Evolutionary conservation across 2,888 invertebrate species (phyloP).

Genomic region (Pardosa pseudoannulata): DNA sequence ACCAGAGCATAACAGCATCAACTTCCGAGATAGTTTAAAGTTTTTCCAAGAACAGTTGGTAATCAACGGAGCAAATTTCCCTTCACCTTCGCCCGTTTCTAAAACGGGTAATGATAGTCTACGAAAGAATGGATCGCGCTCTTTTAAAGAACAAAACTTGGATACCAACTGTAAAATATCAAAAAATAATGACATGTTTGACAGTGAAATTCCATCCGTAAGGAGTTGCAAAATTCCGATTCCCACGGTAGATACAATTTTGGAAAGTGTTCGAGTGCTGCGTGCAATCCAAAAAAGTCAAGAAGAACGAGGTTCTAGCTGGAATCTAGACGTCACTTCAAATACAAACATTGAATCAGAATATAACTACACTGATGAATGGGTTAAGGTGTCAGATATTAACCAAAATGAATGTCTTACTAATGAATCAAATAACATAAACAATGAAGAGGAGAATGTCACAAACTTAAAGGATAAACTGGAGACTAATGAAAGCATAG

Average conservation of each 20-base stretch:
- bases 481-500: too few relatives aligned
- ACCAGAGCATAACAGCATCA: conserved; percentile 45
- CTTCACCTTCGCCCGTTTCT: conserved; percentile 1
- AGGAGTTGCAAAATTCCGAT: conserved; percentile 47
- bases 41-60: conserved; percentile 62
- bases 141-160: background rate
- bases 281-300: conserved; percentile 66
- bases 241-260: conserved; percentile 61
- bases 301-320: conserved; percentile 38
- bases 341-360: background rate
- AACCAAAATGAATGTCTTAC: background rate
- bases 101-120: background rate
- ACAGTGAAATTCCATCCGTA: background rate
- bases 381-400: background rate
- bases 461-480: too few relatives aligned
- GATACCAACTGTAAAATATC: background rate
- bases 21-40: conserved; percentile 48
- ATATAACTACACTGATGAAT: background rate
- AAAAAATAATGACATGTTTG: background rate
- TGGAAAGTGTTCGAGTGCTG: conserved; percentile 60
- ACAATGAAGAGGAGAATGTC: background rate
- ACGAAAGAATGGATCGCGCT: background rate
- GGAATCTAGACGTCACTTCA: conserved; percentile 21
- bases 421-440: background rate
- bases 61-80: conserved; percentile 21